These are phyloP conservation scores for Hyla sarda DNA, from an alignment of 2,113 vertebrate genomes.

Conservation along the genomic window DNA sequence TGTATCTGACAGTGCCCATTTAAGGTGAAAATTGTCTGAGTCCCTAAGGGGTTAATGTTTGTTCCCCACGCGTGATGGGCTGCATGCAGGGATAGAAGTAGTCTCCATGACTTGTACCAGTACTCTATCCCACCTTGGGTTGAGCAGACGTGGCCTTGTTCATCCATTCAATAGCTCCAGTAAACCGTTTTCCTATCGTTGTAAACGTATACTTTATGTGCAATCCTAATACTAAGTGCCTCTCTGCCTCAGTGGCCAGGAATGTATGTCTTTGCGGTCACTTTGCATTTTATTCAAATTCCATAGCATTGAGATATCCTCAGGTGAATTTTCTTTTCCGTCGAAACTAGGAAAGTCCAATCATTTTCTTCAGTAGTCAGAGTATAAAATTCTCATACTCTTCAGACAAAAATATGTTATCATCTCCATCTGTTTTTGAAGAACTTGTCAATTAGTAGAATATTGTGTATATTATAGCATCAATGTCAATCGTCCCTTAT, in stretches of 20 bases:
- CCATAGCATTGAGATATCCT: background rate
- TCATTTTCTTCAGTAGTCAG: background rate
- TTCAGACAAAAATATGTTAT: no score
- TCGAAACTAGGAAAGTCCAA: background rate
- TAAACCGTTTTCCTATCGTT: background rate
- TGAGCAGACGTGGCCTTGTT: background rate
- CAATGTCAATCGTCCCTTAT: no score
- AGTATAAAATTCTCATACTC: background rate
- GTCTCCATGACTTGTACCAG: no score
- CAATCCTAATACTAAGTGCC: background rate
- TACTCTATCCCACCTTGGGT: background rate
- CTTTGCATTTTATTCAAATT: conserved; percentile 17
- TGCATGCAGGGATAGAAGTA: no score
- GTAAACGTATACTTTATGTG: background rate
- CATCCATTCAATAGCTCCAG: background rate
- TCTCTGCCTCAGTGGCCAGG: background rate
- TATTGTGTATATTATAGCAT: background rate
- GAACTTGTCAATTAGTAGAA: background rate
- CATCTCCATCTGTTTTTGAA: background rate
- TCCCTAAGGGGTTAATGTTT: no score
- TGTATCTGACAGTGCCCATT: no score
- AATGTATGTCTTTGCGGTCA: background rate
- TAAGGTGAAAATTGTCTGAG: no score
- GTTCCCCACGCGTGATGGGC: no score
- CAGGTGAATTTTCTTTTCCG: background rate